Percentiles rank a stretch among this genome's conserved stretches.
Evolutionary conservation across 2,888 invertebrate species (phyloP).

Genomic region (Drosophila demipolita): DNA sequence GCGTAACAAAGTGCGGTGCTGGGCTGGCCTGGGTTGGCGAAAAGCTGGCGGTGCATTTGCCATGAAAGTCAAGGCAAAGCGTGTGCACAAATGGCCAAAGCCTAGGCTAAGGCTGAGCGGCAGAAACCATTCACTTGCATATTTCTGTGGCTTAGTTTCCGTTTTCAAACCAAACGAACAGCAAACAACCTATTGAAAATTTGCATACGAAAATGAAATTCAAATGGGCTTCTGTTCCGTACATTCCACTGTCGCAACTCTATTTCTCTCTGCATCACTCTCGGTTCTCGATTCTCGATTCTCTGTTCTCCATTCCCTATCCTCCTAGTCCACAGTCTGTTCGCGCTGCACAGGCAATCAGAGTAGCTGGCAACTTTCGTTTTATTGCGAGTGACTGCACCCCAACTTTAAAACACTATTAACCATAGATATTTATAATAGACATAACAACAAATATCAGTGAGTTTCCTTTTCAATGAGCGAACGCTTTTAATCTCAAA

Average conservation of each 20-base stretch:
- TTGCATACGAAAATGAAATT: conserved; percentile 77
- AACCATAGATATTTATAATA: conserved; percentile 46
- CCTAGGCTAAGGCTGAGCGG: conserved; percentile 28
- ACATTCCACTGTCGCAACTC: conserved; percentile 22
- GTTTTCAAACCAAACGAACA: conserved; percentile 65
- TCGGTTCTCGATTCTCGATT: no score
- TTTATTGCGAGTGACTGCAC: conserved; percentile 14
- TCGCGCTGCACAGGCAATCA: conserved; percentile 35
- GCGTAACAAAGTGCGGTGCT: conserved; percentile 11
- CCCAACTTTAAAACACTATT: conserved; percentile 42
- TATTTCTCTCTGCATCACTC: neutral
- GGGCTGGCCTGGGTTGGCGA: neutral
- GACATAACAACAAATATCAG: conserved; percentile 27
- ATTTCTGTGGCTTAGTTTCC: conserved; percentile 76
- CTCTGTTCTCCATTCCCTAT: neutral
- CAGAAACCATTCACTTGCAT: conserved; percentile 69
- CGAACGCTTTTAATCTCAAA: conserved; percentile 62
- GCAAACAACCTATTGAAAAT: conserved; percentile 73
- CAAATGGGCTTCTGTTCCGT: conserved; percentile 67
- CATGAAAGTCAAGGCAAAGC: conserved; percentile 64
- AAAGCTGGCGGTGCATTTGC: conserved; percentile 25
- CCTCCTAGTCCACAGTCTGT: conserved; percentile 6
- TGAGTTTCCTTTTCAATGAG: conserved; percentile 23
- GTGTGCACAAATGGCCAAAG: conserved; percentile 49
- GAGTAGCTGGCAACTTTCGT: conserved; percentile 54